A percentile compares a stretch with the other conserved stretches of the same genome.
Evolutionary conservation across 2,888 invertebrate species (phyloP).

Genomic region (Anarsia innoxiella): DNA sequence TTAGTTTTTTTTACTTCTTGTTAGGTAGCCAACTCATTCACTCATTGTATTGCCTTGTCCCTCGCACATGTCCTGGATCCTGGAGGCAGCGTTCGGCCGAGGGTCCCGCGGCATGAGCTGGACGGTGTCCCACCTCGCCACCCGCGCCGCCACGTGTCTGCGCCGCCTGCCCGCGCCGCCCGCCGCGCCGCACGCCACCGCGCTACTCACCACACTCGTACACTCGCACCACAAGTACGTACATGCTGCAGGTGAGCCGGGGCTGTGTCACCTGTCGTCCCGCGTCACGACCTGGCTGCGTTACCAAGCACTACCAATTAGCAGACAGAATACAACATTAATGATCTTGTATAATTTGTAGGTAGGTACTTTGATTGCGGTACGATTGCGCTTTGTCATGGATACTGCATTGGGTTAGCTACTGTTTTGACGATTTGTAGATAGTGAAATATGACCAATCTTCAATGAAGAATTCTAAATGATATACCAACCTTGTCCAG

Average conservation of each 20-base stretch:
- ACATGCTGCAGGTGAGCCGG: too few relatives aligned
- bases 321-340: too few relatives aligned
- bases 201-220: conserved; percentile 26
- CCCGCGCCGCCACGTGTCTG: conserved; percentile 43
- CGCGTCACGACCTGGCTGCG: conserved; percentile 28
- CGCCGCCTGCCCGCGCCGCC: conserved; percentile 38
- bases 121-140: conserved; percentile 45
- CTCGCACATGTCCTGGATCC: conserved; percentile 50
- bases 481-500: too few relatives aligned
- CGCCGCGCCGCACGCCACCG: conserved; percentile 21
- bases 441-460: too few relatives aligned
- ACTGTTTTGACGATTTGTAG: too few relatives aligned
- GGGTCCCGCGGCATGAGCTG: conserved; percentile 47
- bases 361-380: background rate
- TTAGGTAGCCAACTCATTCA: too few relatives aligned
- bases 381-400: background rate
- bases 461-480: too few relatives aligned
- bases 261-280: too few relatives aligned
- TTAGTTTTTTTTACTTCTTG: too few relatives aligned
- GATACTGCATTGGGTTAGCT: conserved; percentile 4
- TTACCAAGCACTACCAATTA: too few relatives aligned
- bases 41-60: too few relatives aligned
- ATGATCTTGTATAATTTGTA: too few relatives aligned
- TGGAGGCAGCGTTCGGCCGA: conserved; percentile 52
- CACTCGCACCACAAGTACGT: conserved; percentile 24